A percentile compares a stretch with the other conserved stretches of the same genome.
phyloP scores from a whole-genome alignment of 92 coral and sea anemone genomes.

The Parazoanthus swiftii region DNA sequence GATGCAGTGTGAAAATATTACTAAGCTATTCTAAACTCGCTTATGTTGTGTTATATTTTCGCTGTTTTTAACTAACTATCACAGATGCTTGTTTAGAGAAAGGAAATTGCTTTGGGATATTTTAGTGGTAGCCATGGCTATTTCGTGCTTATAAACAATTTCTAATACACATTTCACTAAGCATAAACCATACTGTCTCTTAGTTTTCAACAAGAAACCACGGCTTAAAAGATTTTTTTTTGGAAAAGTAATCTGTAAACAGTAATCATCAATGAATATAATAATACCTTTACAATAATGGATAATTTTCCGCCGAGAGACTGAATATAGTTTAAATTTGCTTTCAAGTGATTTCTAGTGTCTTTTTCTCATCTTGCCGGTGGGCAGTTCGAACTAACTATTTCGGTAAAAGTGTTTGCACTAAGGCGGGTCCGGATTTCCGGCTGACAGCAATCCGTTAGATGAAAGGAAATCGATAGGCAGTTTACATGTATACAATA shows the following conservation, averaged over 20 bases:
- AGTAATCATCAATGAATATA: not conserved
- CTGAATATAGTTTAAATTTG: not conserved
- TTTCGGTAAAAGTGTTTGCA: conserved; percentile 2
- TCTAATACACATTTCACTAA: conserved; percentile 3
- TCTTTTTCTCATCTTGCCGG: conserved; percentile 4
- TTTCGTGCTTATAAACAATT: conserved; percentile 29
- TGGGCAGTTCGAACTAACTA: conserved; percentile 15
- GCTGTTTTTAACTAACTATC: not conserved
- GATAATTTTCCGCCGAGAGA: conserved; percentile 6
- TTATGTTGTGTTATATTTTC: not conserved
- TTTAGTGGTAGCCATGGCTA: not conserved
- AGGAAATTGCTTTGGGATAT: conserved; percentile 24
- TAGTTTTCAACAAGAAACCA: conserved; percentile 8
- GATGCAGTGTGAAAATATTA: not conserved
- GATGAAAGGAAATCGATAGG: conserved; percentile 23
- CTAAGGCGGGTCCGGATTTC: conserved; percentile 22
- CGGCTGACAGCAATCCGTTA: conserved; percentile 39
- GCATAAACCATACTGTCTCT: not conserved
- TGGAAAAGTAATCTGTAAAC: not conserved
- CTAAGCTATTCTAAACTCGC: not conserved
- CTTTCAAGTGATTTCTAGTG: conserved; percentile 9
- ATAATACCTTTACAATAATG: not conserved
- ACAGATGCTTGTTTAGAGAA: conserved; percentile 14
- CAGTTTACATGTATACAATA: conserved; percentile 20
- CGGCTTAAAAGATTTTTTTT: not conserved